Evolutionary conservation across 2,113 vertebrate species (phyloP), one percentile per base, ranked within the genome.

Genomic region (Entomyzon cyanotis): DNA sequence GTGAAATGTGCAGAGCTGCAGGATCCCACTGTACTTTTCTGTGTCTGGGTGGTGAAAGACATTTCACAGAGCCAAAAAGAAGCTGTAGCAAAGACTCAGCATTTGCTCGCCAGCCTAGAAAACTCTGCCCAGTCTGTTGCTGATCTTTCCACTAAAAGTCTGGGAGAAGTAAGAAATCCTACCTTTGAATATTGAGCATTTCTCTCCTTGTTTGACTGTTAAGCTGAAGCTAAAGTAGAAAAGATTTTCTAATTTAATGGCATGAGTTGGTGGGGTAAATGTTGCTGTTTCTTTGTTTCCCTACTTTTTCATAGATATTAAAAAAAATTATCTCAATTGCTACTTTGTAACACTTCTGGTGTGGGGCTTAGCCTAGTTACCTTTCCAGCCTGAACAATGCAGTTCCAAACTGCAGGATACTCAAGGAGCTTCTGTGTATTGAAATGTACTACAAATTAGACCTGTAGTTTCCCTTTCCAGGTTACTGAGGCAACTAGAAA

Each of bases 41-140:
- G 98, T 82, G 96, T 99, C 70, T 99, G 99, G 99, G 93, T 99
- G 47, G 97, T 98, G 81, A 98, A 98, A 44, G 97, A 98, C 90
- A 94, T 98, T 69, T 93, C 96, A 15, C 97, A 96, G 11, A 96
- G 97, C 77, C 98, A 96, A 84, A 98, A 95, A 83, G 98, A 97
- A 97, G 81, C 97, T 3, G 85, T 93, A 52, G 94, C 97, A 39
- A 97, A 87, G 35, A 88, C 93, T 49, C 94, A 89, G 50, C 93
- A 97, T 94, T 94, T 97, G 19, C 95, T 97, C 9, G 90, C 97
- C 89, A 97, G 97, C 59, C 96, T 97, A 85, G 95, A 87, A 28
- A 93, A 94, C 73, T 98, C 97, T 24, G 62, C 88, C 55, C 95
- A 96, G 41, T 96, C 97, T 12, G 3, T 52, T 88, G 73, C 63